Base-by-base conservation (phyloP, 2,113 vertebrate genomes). In the Rhizomys pruinosus region DNA sequence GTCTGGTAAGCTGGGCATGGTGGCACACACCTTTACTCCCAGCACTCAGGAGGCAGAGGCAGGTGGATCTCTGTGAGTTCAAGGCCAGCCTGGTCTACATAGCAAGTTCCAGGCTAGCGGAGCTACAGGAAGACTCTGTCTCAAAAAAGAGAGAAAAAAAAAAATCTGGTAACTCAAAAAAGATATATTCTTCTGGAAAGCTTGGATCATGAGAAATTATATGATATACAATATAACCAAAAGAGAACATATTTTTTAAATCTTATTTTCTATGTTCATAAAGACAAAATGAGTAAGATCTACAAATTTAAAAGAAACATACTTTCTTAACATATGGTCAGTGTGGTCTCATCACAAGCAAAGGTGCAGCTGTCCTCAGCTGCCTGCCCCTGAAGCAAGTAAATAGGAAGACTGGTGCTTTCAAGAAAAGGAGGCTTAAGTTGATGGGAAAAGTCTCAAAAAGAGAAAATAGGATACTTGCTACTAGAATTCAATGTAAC, bases 371-470 rank as follows among this genome's bases (percentile, higher is more conserved):
- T 59, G 34, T 37, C 85, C 93, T 74, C 66, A 88, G 29, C 76
- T 87, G 32, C n/a, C 66, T 85, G 77, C 23, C 29, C 52, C n/a
- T 90, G 32, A 66, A 76, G 57, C 86, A 96, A 91, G 79, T 52
- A 27, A 16, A 39, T 23, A 88, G 47, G 68, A 77, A 37, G 64
- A 63, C 59, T 64, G 84, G 47, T 87, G 20, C 17, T 94, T 96
- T 90, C 91, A 82, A 0, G 85, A 52, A 81, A 0, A n/a, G 89
- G 32, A 89, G 87, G 96, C 27, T 69, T 77, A 95, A 84, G 90
- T 79, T 90, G 73, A 96, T 90, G 87, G 11, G 94, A 97, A n/a
- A 95, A 92, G 34, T 92, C 92, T 71, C 78, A 92, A 96, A 74
- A 81, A 16, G 79, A 84, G 86, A 95, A 34, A 59, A 86, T 19